Evolutionary conservation across 1,140 invertebrate species (phyloP).

Genomic region (Drosophila baimaii): DNA sequence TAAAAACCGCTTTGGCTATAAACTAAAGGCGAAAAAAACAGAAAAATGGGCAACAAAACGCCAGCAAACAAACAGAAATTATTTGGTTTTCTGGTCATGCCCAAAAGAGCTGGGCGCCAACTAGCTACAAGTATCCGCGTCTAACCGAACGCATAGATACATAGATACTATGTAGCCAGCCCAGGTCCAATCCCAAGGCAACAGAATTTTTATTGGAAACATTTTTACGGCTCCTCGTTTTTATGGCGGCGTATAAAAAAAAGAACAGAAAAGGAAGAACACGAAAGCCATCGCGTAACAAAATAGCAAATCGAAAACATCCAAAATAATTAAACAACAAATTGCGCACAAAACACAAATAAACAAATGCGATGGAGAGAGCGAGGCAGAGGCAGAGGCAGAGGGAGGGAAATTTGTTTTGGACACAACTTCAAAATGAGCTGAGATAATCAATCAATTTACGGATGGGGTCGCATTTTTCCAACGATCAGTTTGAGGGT

Average conservation of each 20-base stretch:
- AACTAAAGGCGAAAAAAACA: conserved; percentile 30
- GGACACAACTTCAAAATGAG: conserved; percentile 7
- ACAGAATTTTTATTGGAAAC: conserved; percentile 68
- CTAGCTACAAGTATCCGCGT: conserved; percentile 19
- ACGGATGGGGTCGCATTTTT: conserved; percentile 3
- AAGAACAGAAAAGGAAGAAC: conserved; percentile 24
- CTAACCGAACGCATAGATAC: conserved; percentile 16
- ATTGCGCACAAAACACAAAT: conserved; percentile 62
- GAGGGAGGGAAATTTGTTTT: not conserved
- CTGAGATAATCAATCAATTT: conserved; percentile 42
- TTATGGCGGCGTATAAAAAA: conserved; percentile 63
- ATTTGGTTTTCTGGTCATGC: conserved; percentile 79
- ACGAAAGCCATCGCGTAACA: conserved; percentile 48
- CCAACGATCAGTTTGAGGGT: not conserved
- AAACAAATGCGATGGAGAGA: conserved; percentile 32
- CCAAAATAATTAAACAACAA: conserved; percentile 64
- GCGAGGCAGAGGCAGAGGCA: too few species aligned
- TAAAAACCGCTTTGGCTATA: conserved; percentile 58
- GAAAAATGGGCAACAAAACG: conserved; percentile 33
- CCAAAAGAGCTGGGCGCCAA: conserved; percentile 69
- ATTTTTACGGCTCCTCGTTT: conserved; percentile 71
- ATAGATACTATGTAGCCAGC: conserved; percentile 22
- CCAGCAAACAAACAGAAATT: conserved; percentile 66
- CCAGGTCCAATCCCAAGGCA: conserved; percentile 40
- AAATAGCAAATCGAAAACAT: conserved; percentile 67